phyloP scores from a whole-genome alignment of 2,113 vertebrate genomes.

The Caretta caretta region DNA sequence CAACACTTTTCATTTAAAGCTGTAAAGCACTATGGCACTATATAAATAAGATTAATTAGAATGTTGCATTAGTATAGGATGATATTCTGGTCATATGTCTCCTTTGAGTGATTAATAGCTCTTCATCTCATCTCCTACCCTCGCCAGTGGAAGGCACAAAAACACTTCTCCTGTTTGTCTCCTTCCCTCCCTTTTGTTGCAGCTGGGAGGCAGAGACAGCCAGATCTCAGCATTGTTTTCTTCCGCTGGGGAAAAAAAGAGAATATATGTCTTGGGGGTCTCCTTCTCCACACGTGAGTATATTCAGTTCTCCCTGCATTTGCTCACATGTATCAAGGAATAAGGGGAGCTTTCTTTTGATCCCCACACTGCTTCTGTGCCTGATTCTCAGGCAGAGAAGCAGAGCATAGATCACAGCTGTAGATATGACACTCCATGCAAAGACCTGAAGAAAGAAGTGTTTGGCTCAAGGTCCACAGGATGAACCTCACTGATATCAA shows the following conservation, averaged over 20 bases:
- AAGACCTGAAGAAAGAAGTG: not conserved
- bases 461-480: not conserved
- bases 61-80: not conserved
- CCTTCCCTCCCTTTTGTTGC: not conserved
- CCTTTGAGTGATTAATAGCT: not conserved
- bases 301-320: accelerated
- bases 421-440: not conserved
- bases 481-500: not conserved
- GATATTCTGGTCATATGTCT: not conserved
- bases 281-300: not conserved
- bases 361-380: not conserved
- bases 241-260: not conserved
- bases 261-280: not conserved
- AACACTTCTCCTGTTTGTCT: not conserved
- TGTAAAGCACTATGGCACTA: not conserved
- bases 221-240: not conserved
- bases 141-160: not conserved
- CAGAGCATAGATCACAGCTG: not conserved
- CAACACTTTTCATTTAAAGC: not conserved
- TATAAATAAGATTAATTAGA: not conserved
- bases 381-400: not conserved
- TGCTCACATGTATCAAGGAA: not conserved
- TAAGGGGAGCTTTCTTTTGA: not conserved
- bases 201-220: not conserved
- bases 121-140: not conserved